Evolutionary conservation across 37 sponge, comb jelly and placozoan species (phyloP).

Genomic region (Sycon ciliatum): DNA sequence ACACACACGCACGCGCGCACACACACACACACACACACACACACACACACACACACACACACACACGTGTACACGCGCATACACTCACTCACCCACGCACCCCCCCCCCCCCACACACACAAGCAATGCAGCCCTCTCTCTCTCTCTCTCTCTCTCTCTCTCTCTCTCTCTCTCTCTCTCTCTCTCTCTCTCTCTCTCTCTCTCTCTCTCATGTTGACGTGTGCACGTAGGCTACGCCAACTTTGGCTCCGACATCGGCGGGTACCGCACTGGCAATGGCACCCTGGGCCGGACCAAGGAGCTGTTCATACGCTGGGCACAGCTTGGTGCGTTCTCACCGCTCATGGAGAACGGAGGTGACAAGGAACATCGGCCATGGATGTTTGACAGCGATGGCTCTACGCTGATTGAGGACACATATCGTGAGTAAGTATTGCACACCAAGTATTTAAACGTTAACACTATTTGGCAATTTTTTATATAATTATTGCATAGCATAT

Average conservation of each 20-base stretch:
- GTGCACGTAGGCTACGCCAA: conserved; percentile 55
- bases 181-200: background rate
- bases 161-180: too few species aligned
- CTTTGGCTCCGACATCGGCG: conserved; percentile 83
- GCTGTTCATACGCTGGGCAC: conserved; percentile 66
- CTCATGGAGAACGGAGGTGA: conserved; percentile 83
- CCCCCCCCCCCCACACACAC: background rate
- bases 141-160: too few species aligned
- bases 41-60: conserved; percentile 5
- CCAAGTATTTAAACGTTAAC: too few species aligned
- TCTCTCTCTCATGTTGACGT: background rate
- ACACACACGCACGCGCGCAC: too few species aligned
- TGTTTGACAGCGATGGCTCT: too few species aligned
- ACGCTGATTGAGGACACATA: too few species aligned
- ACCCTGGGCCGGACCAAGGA: conserved; percentile 58
- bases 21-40: conserved; percentile 5
- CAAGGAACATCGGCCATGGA: conserved; percentile 77
- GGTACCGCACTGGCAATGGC: conserved; percentile 53
- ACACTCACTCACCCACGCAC: background rate
- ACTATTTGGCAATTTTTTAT: too few species aligned
- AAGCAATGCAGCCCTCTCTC: too few species aligned
- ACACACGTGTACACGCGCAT: background rate
- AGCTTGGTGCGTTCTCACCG: conserved; percentile 77
- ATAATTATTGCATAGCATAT: too few species aligned
- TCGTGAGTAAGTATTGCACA: too few species aligned